Percentiles rank a stretch among this genome's conserved stretches.
These are phyloP conservation scores for Eubasilissa splendida DNA, from an alignment of 2,888 invertebrate genomes.

Conservation along the genomic window DNA sequence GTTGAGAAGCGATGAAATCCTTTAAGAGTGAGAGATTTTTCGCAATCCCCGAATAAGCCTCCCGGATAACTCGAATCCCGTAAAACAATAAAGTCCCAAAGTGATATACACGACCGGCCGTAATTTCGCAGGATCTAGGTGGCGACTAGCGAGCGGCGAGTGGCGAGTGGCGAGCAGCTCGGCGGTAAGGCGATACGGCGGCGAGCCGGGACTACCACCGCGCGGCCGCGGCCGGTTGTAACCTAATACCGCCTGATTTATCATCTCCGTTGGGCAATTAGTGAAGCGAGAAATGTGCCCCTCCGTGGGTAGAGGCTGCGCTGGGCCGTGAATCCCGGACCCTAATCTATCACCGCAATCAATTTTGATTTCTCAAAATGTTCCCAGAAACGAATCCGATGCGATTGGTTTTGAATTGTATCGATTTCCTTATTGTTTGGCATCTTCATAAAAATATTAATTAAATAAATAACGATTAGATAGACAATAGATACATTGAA, in stretches of 20 bases:
- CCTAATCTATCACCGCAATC: constrained; percentile 45
- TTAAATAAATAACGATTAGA: neutral
- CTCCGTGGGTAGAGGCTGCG: neutral
- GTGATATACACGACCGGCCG: constrained; percentile 30
- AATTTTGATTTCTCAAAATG: constrained; percentile 32
- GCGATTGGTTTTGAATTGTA: constrained; percentile 12
- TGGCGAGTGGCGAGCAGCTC: neutral
- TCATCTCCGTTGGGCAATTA: constrained; percentile 73
- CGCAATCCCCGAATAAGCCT: neutral
- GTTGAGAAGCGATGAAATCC: neutral
- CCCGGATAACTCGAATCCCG: constrained; percentile 4
- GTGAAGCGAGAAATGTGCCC: constrained; percentile 72
- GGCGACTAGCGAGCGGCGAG: neutral
- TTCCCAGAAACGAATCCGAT: constrained; percentile 29
- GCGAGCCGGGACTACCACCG: constrained; percentile 1
- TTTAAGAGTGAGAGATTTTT: neutral
- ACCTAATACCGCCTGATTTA: constrained; percentile 70
- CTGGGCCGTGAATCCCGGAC: neutral
- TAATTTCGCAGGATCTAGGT: neutral
- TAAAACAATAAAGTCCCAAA: constrained; percentile 37
- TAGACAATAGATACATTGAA: too few species aligned
- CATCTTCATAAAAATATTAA: neutral
- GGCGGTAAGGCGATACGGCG: constrained; percentile 25
- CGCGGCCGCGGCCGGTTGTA: constrained; percentile 61
- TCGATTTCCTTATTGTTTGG: constrained; percentile 13